These are phyloP conservation scores for Siderastrea radians DNA, from an alignment of 92 coral and sea anemone genomes.

Conservation along the genomic window DNA sequence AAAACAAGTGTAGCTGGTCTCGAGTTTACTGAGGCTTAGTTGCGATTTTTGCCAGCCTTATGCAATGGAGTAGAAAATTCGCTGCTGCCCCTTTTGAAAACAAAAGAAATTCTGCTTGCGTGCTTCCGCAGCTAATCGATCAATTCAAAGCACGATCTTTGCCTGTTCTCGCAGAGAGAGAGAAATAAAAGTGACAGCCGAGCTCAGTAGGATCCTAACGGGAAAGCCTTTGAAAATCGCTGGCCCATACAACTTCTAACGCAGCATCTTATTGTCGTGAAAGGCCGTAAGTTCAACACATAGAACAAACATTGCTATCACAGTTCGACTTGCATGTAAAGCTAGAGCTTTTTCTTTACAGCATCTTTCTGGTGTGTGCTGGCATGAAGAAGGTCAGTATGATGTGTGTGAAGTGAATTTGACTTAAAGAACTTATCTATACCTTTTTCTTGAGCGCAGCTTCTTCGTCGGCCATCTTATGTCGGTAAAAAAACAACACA, in stretches of 20 bases:
- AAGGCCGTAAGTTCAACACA: conserved; percentile 21
- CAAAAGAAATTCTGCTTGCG: not conserved
- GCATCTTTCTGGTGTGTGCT: not conserved
- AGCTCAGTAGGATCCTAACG: not conserved
- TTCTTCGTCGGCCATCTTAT: conserved; percentile 77
- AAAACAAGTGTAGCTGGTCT: too few relatives aligned
- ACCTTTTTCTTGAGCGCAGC: conserved; percentile 78
- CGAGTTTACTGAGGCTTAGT: too few relatives aligned
- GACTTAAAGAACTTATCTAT: not conserved
- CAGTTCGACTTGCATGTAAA: not conserved
- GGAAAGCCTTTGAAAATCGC: conserved; percentile 2
- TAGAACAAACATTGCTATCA: not conserved
- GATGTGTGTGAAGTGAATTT: not conserved
- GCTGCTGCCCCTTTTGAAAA: not conserved
- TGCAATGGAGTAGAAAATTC: too few relatives aligned
- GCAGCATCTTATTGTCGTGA: not conserved
- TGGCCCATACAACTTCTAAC: not conserved
- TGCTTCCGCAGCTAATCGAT: not conserved
- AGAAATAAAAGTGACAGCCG: not conserved
- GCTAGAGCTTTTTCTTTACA: not conserved
- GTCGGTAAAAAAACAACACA: not conserved
- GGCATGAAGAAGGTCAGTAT: not conserved
- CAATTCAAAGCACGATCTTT: not conserved
- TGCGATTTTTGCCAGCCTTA: too few relatives aligned
- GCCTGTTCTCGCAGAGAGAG: not conserved